Evolutionary conservation across 2,797 vertebrate genomes (phyloP), one percentile per base, ranked within the genome.

Genomic region (Strix occidentalis): DNA sequence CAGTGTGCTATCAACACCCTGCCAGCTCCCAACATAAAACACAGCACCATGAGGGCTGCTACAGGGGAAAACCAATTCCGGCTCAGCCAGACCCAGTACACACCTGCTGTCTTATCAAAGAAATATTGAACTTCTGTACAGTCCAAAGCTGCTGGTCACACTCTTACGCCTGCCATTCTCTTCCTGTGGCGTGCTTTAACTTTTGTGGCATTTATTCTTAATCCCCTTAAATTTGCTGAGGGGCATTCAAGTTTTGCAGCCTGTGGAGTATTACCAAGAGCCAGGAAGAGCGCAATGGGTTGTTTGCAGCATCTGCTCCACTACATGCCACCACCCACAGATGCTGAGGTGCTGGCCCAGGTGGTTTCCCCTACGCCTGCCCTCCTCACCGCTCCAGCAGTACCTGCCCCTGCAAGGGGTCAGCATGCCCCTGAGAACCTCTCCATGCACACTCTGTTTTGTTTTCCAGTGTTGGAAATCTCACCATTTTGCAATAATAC

Each of bases 391-490:
- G 0, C 43, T 41, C 33, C 71, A 57, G 29, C 1, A 2, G 17
- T 26, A 54, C 70, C 17, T 26, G n/a, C 17, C 31, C 28, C 11
- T 31, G 29, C 1, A 0, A 61, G 31, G 26, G 54, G 29, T 43
- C 65, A 86, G 41, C 6, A 25, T 1, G 1, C 5, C 10, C 20
- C 31, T 8, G 17, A 20, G 3, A 65, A 11, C 23, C 33, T 56
- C 58, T 33, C 35, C 14, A 11, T 3, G 4, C 19, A 60, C 0
- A 0, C 24, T 78, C 15, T 1, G 0, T 9, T 84, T 53, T 46
- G 9, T 56, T 93, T 82, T 53, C 46, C 37, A 28, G 1, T 7
- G 13, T 16, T 23, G 19, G 15, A 4, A 18, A 76, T 29, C 13
- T 45, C 48, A 21, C 10, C 1, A 3, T 43, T 35, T 75, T 18